Evolutionary conservation across 2,797 vertebrate genomes (phyloP).

Genomic region (Lagodon rhomboides): DNA sequence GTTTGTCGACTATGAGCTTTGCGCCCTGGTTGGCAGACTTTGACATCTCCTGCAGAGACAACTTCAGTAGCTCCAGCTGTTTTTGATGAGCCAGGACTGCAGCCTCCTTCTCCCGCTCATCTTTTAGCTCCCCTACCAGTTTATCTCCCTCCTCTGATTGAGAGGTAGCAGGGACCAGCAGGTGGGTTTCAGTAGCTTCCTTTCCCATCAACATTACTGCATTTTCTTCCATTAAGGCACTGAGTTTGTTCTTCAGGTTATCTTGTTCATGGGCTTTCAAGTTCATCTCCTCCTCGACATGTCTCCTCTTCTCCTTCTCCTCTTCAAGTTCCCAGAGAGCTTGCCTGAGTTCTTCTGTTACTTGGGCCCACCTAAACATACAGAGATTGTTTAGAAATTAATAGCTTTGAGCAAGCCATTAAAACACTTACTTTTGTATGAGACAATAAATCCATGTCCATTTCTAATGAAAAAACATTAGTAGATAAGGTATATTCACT

Average conservation of each 20-base stretch:
- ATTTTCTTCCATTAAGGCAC: conserved; percentile 69
- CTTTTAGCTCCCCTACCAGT: conserved; percentile 51
- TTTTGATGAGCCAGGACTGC: conserved; percentile 68
- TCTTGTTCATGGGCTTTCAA: conserved; percentile 73
- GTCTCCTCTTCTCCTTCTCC: conserved; percentile 80
- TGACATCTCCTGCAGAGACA: conserved; percentile 78
- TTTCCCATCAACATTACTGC: conserved; percentile 14
- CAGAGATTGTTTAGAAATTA: not conserved
- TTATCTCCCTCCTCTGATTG: conserved; percentile 49
- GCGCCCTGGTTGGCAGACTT: conserved; percentile 68
- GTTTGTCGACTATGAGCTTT: conserved; percentile 49
- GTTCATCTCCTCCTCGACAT: conserved; percentile 77
- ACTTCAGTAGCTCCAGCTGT: conserved; percentile 79
- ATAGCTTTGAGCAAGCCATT: not conserved
- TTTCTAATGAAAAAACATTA: not conserved
- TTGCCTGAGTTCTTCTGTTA: conserved; percentile 81
- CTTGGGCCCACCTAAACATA: conserved; percentile 81
- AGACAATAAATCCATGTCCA: not conserved
- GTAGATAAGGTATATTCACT: not conserved
- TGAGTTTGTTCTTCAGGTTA: conserved; percentile 73
- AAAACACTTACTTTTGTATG: not conserved
- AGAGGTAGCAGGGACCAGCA: conserved; percentile 17
- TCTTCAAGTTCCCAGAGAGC: conserved; percentile 77
- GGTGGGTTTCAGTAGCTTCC: conserved; percentile 48
- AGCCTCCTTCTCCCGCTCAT: conserved; percentile 74